phyloP scores from a whole-genome alignment of 2,113 vertebrate species.

The Abramis brama region DNA sequence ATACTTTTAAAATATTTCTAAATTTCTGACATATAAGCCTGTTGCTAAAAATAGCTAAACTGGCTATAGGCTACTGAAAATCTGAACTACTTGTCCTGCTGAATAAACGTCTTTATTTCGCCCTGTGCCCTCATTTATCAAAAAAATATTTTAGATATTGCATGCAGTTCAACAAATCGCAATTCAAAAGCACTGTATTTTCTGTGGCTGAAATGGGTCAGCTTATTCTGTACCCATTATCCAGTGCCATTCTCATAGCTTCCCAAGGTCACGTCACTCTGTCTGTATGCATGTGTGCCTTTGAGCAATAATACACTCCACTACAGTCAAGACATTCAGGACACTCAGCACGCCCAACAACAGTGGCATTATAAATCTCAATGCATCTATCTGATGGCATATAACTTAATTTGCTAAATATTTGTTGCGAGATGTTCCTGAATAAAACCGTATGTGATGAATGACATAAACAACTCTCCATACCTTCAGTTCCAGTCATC shows the following conservation, averaged over 20 bases:
- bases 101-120: background rate
- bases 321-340: slow-evolving; percentile 26
- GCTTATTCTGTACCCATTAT: slow-evolving; percentile 59
- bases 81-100: background rate
- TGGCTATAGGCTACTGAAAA: background rate
- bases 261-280: slow-evolving; percentile 67
- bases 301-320: slow-evolving; percentile 29
- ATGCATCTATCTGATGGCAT: background rate
- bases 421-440: background rate
- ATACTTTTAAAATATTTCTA: background rate
- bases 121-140: background rate
- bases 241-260: slow-evolving; percentile 43
- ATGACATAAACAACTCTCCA: slow-evolving; percentile 34
- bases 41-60: background rate
- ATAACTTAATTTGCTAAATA: background rate
- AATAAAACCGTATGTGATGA: background rate
- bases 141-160: background rate
- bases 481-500: slow-evolving; percentile 73
- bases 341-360: background rate
- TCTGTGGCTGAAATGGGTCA: slow-evolving; percentile 66
- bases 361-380: background rate
- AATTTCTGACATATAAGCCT: background rate
- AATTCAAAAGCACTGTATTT: slow-evolving; percentile 56
- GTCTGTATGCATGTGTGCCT: slow-evolving; percentile 22
- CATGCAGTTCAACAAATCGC: background rate